Conservation (phyloP, 1,140 invertebrate species). For the Cyrtorhinus lividipennis region DNA sequence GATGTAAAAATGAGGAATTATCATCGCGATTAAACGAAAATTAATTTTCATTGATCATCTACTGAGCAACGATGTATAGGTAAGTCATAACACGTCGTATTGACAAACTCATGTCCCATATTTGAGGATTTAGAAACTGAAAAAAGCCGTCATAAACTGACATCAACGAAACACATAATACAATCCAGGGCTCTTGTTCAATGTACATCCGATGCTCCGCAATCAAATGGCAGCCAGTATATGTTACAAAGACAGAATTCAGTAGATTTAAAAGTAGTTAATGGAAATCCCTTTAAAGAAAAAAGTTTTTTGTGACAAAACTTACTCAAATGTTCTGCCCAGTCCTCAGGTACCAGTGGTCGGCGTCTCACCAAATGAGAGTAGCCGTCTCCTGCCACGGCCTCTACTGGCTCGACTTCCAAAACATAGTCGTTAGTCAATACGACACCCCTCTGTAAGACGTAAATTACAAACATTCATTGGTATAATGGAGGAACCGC, state of each 20-base stretch:
- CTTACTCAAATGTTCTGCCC: background rate
- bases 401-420: conserved; percentile 10
- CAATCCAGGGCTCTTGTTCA: no score
- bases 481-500: no score
- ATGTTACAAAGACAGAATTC: no score
- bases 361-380: conserved; percentile 1
- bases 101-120: no score
- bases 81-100: no score
- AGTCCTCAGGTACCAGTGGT: background rate
- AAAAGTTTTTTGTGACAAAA: background rate
- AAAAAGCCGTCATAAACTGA: no score
- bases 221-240: no score
- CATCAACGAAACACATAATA: no score
- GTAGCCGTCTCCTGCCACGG: background rate
- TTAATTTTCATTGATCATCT: background rate
- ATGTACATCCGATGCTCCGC: no score
- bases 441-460: conserved; percentile 6
- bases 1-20: background rate
- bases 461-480: background rate
- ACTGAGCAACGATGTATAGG: no score
- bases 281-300: background rate
- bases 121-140: no score
- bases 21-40: background rate
- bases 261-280: background rate
- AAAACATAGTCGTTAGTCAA: conserved; percentile 1